These are phyloP conservation scores for Torymus aiolomorphi DNA, from an alignment of 2,888 invertebrate genomes.

Conservation along the genomic window DNA sequence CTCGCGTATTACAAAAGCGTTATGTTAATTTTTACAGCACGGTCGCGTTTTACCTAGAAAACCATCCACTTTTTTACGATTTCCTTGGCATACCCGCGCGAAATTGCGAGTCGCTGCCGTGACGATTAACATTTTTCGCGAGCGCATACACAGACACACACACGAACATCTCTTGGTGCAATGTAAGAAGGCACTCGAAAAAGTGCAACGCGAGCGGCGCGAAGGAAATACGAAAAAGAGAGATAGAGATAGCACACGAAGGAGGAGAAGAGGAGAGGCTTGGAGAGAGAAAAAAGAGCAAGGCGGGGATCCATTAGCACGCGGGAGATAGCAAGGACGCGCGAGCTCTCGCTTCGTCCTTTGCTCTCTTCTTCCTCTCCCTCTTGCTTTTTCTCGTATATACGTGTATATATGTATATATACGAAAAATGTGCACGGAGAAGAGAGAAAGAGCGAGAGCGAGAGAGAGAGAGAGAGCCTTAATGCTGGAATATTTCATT, in stretches of 20 bases:
- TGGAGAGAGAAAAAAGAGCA: not conserved
- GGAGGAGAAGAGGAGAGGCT: not conserved
- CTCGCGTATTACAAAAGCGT: not conserved
- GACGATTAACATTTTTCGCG: slow-evolving; percentile 5
- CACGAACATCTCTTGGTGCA: not conserved
- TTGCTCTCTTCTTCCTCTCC: not conserved
- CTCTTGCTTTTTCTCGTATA: too few relatives aligned
- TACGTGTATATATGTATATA: too few relatives aligned
- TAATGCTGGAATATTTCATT: slow-evolving; percentile 56
- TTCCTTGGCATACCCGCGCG: slow-evolving; percentile 4
- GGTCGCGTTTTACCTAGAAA: not conserved
- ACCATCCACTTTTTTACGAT: not conserved
- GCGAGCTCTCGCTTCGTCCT: slow-evolving; percentile 22
- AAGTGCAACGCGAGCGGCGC: not conserved
- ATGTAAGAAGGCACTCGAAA: not conserved
- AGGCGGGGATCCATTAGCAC: slow-evolving; percentile 64
- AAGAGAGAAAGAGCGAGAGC: not conserved
- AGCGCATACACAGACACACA: not conserved
- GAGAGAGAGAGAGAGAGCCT: slow-evolving; percentile 4
- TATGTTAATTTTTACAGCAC: slow-evolving; percentile 1
- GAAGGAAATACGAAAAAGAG: not conserved
- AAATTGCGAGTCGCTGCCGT: not conserved
- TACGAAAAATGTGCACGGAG: not conserved
- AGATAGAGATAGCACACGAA: not conserved
- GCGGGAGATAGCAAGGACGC: slow-evolving; percentile 63